Evolutionary conservation across 2,888 invertebrate genomes (phyloP).

Genomic region (Drosophila kambysellisi): DNA sequence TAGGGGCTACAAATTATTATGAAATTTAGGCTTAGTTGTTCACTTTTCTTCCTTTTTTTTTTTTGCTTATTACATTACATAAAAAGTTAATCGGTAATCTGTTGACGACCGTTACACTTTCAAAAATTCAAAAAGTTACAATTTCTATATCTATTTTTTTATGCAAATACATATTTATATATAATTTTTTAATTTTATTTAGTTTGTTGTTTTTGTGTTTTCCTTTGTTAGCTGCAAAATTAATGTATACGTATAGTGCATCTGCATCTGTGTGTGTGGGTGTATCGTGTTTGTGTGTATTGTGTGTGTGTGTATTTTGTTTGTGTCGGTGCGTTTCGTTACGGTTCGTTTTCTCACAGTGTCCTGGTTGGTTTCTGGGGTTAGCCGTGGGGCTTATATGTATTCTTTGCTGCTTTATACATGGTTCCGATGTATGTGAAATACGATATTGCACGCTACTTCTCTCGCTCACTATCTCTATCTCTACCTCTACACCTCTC

Average conservation of each 20-base stretch:
- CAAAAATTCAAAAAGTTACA: conserved; percentile 51
- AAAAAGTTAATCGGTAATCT: conserved; percentile 37
- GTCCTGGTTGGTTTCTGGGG: conserved; percentile 29
- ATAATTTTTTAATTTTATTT: background rate
- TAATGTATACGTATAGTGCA: conserved; percentile 37
- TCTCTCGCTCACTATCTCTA: conserved; percentile 7
- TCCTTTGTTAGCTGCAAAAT: conserved; percentile 43
- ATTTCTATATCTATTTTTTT: conserved; percentile 49
- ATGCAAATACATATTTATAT: conserved; percentile 62
- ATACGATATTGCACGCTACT: conserved; percentile 48
- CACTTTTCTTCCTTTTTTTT: conserved; percentile 30
- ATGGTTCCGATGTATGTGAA: conserved; percentile 31
- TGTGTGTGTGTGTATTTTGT: conserved; percentile 21
- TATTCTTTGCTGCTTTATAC: conserved; percentile 28
- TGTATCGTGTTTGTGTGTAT: conserved; percentile 9
- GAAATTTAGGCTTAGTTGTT: conserved; percentile 72
- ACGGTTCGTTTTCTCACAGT: conserved; percentile 44
- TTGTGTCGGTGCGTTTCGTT: conserved; percentile 51
- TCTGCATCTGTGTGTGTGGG: conserved; percentile 27
- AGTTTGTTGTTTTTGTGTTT: background rate
- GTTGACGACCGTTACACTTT: conserved; percentile 39
- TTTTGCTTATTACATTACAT: conserved; percentile 61
- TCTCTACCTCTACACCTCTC: background rate
- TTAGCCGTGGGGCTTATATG: conserved; percentile 25
- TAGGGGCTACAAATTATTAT: conserved; percentile 74